phyloP scores from a whole-genome alignment of 2,888 invertebrate species.

The Lepidochrysops patricia region DNA sequence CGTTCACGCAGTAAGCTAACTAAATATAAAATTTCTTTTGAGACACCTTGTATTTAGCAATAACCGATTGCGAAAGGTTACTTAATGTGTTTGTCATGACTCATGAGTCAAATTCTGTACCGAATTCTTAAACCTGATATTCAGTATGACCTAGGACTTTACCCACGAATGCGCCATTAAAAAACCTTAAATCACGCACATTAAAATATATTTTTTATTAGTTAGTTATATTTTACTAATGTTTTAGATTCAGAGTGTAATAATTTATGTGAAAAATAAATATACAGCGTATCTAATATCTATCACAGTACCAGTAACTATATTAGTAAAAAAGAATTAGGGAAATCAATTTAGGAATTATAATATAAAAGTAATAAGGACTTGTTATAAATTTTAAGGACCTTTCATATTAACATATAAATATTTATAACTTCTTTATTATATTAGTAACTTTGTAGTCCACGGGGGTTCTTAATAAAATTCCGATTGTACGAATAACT shows the following conservation, averaged over 20 bases:
- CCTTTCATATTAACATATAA: background rate
- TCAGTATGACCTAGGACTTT: background rate
- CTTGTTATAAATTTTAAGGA: background rate
- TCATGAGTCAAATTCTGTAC: background rate
- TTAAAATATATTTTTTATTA: too few species aligned
- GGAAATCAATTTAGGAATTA: background rate
- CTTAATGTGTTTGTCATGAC: background rate
- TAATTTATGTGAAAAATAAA: background rate
- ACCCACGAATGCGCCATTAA: background rate
- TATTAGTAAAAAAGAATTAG: background rate
- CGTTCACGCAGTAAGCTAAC: too few species aligned
- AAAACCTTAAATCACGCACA: background rate
- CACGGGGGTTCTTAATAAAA: background rate
- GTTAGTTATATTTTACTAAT: too few species aligned
- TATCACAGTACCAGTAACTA: background rate
- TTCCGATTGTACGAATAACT: background rate
- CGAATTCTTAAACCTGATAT: constrained; percentile 4
- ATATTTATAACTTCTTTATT: background rate
- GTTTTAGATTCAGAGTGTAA: too few species aligned
- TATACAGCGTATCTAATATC: background rate
- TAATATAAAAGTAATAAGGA: background rate
- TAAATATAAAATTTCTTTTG: too few species aligned
- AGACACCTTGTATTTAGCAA: background rate
- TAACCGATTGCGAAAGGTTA: background rate
- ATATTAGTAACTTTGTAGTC: background rate